These are phyloP conservation scores for Spilosoma lubricipeda DNA, from an alignment of 2,888 invertebrate genomes.

Conservation along the genomic window DNA sequence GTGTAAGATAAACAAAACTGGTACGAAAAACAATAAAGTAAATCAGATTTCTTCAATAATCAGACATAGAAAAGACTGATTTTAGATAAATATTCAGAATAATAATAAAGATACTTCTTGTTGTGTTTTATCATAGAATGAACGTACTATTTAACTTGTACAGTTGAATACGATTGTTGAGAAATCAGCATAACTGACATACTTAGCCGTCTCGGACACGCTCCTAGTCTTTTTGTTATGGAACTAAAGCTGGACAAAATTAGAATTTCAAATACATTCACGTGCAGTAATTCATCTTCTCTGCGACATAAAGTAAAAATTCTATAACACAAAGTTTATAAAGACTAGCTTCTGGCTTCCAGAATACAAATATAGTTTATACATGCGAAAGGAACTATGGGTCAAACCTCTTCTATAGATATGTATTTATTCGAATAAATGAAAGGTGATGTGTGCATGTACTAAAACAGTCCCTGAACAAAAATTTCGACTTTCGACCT, in stretches of 20 bases:
- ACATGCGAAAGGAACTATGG: conserved; percentile 59
- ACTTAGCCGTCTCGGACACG: conserved; percentile 70
- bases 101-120: conserved; percentile 10
- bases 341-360: neutral
- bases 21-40: conserved; percentile 55
- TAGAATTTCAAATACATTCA: conserved; percentile 70
- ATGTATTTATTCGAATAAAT: conserved; percentile 68
- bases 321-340: conserved; percentile 26
- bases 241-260: conserved; percentile 60
- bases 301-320: conserved; percentile 33
- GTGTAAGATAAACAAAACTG: conserved; percentile 37
- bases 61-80: neutral
- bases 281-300: conserved; percentile 60
- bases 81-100: neutral
- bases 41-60: conserved; percentile 7
- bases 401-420: conserved; percentile 53
- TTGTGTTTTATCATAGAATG: conserved; percentile 20
- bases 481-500: conserved; percentile 57
- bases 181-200: conserved; percentile 69
- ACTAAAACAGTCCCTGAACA: conserved; percentile 60
- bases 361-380: conserved; percentile 39
- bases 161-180: conserved; percentile 41
- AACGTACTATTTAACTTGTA: conserved; percentile 16
- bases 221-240: conserved; percentile 60
- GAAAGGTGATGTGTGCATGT: conserved; percentile 66